Conservation (phyloP, 1,140 invertebrate species). For the Penaeus japonicus region DNA sequence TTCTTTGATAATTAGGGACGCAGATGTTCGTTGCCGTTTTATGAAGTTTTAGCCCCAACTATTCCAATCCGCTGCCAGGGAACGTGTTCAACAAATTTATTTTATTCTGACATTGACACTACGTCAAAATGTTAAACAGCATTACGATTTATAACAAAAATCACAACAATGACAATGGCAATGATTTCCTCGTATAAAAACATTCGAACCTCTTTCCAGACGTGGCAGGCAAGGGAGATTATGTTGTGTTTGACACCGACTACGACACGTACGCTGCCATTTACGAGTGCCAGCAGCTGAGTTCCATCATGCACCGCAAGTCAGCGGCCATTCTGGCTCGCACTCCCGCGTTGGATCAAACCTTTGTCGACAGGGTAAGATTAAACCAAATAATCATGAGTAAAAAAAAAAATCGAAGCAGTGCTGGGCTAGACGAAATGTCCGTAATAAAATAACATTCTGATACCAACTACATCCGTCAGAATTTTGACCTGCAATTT, state of each 20-base stretch:
- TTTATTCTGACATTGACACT: too few species aligned
- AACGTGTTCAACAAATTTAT: too few species aligned
- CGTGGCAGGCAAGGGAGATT: slow-evolving; percentile 77
- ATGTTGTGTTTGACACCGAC: slow-evolving; percentile 78
- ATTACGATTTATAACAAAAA: too few species aligned
- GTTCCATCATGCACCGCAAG: slow-evolving; percentile 74
- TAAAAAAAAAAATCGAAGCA: neutral
- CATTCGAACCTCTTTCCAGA: slow-evolving; percentile 65
- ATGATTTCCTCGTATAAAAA: too few species aligned
- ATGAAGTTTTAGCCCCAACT: too few species aligned
- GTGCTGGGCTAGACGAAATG: neutral
- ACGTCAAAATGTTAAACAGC: too few species aligned
- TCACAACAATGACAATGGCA: too few species aligned
- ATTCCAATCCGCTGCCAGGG: too few species aligned
- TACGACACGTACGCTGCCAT: slow-evolving; percentile 78
- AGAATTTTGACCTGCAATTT: too few species aligned
- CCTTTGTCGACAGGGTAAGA: slow-evolving; percentile 73
- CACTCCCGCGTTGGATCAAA: slow-evolving; percentile 73
- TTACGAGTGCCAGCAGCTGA: slow-evolving; percentile 80
- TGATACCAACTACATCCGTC: too few species aligned
- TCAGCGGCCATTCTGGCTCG: slow-evolving; percentile 82
- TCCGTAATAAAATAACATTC: too few species aligned
- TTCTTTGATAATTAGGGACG: neutral
- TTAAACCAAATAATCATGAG: neutral
- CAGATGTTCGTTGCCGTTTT: too few species aligned